Conservation (phyloP, 2,797 vertebrate genomes). For the Euphonia xanthogaster region DNA sequence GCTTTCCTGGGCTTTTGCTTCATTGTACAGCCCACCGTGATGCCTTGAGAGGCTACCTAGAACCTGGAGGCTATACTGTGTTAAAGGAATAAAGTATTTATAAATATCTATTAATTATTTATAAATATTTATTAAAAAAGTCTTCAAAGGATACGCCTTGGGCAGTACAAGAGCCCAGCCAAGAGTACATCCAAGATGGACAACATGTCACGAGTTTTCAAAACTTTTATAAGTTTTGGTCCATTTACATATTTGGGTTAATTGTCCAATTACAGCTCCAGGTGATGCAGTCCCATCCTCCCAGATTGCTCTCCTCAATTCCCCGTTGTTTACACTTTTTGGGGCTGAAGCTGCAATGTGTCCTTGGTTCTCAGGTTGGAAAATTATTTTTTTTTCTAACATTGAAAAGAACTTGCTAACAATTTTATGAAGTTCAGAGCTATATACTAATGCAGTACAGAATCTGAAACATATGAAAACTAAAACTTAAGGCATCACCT, state of each 20-base stretch:
- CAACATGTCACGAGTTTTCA: fast-evolving
- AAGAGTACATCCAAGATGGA: not conserved
- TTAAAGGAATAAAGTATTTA: not conserved
- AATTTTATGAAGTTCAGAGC: not conserved
- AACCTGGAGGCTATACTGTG: not conserved
- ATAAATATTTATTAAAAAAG: not conserved
- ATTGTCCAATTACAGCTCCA: not conserved
- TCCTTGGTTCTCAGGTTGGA: not conserved
- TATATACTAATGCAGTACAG: not conserved
- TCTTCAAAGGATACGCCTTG: not conserved
- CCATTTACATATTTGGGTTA: not conserved
- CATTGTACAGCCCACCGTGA: not conserved
- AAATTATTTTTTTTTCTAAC: not conserved
- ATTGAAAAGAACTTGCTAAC: not conserved
- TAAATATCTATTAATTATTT: not conserved
- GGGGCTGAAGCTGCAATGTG: not conserved
- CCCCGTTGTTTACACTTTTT: not conserved
- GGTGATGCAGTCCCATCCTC: not conserved
- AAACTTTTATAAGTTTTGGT: not conserved
- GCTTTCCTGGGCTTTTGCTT: not conserved
- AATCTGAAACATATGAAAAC: not conserved
- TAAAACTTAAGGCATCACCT: not conserved
- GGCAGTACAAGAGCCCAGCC: not conserved
- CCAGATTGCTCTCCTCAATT: not conserved
- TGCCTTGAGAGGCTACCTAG: not conserved